Conservation (phyloP, 2,797 vertebrate species). For the Scyliorhinus canicula region DNA sequence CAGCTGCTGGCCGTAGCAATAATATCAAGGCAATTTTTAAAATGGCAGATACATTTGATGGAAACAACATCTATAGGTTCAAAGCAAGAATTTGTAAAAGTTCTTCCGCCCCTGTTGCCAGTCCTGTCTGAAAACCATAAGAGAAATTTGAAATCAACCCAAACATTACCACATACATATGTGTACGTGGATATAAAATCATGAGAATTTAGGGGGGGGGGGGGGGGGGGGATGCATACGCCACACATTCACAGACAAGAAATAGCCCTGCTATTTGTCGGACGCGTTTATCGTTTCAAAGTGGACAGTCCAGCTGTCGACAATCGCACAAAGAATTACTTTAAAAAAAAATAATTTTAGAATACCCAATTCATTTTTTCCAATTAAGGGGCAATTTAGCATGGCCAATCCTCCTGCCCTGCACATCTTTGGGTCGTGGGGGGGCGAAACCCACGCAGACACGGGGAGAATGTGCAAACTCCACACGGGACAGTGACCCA, state of each 20-base stretch:
- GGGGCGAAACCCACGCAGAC: too few species aligned
- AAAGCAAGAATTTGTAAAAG: not conserved
- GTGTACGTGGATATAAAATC: not conserved
- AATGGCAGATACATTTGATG: not conserved
- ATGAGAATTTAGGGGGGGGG: not conserved
- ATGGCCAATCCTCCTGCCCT: too few species aligned
- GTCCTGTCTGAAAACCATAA: not conserved
- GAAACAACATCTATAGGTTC: not conserved
- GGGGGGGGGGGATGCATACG: not conserved
- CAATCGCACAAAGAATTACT: not conserved
- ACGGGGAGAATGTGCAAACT: too few species aligned
- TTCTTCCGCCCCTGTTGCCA: not conserved
- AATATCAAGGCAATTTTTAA: not conserved
- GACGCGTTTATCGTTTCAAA: not conserved
- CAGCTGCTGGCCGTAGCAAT: not conserved
- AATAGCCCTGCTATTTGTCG: constrained; percentile 13
- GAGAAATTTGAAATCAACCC: not conserved
- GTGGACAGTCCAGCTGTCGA: constrained; percentile 5
- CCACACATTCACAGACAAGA: not conserved
- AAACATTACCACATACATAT: not conserved
- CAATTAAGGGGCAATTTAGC: too few species aligned
- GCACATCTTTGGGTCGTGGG: too few species aligned
- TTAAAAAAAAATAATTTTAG: too few species aligned
- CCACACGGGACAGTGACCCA: too few species aligned
- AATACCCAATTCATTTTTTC: too few species aligned